Evolutionary conservation across 2,797 vertebrate genomes (phyloP), one percentile per base, ranked within the genome.

Genomic region (Diceros bicornis): DNA sequence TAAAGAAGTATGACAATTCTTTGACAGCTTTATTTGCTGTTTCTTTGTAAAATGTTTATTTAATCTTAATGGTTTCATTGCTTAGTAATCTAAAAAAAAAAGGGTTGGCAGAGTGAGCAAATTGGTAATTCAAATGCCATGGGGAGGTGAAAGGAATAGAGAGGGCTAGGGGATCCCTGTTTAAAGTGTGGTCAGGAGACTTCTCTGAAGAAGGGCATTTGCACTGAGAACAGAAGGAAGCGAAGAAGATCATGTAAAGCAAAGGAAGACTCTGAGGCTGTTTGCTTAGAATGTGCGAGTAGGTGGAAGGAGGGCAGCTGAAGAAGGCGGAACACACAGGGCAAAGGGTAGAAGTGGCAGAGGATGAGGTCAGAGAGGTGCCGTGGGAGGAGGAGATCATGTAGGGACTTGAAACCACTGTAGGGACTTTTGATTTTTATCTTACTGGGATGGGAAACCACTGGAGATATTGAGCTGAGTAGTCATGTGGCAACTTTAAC

Each of bases 41-140:
- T 83, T 77, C 59, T n/a, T 91, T 78, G 41, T 93, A 78, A 91
- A 95, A 94, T n/a, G 12, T 74, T 94, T 94, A 41, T 91, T 95
- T 93, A 71, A 34, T 92, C 71, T 66, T 57, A 12, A 91, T 74
- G 74, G 10, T 57, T 91, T 92, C 27, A 55, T 25, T 74, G 41
- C 29, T 87, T 83, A 29, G 41, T 41, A 41, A 66, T 66, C 72
- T 81, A 13, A 14, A 57, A 96, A 82, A 59, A 77, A 57, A 59
- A 74, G 0, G 57, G 6, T 18, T 74, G 57, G 34, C 21, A 85
- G 78, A 50, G 14, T 75, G 14, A 93, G 4, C 13, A 87, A 83
- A 55, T 8, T 68, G 41, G 47, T 50, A 57, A 68, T 64, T 91
- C 44, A 74, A 88, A 64, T 64, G 59, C 37, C 2, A 2, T 1